Evolutionary conservation across 2,888 invertebrate genomes (phyloP).

Genomic region (Euzetes globulus): DNA sequence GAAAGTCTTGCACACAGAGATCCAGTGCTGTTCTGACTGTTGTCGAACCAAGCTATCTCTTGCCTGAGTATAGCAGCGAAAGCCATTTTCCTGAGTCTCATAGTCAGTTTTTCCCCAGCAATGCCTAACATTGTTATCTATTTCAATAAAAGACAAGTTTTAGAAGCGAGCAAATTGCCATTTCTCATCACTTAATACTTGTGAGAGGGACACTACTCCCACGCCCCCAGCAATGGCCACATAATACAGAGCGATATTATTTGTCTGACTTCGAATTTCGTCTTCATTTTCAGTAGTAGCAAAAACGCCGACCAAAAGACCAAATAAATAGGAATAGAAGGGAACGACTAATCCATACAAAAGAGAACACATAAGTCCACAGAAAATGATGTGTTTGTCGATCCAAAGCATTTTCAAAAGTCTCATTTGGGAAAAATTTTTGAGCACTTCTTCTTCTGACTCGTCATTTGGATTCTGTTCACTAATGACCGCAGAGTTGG

Average conservation of each 20-base stretch:
- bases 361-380: not conserved
- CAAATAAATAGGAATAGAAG: conserved; percentile 31
- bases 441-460: not conserved
- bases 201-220: not conserved
- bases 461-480: not conserved
- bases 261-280: too few relatives aligned
- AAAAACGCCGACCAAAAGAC: conserved; percentile 48
- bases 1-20: conserved; percentile 48
- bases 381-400: not conserved
- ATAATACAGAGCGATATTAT: conserved; percentile 43
- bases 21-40: conserved; percentile 47
- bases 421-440: not conserved
- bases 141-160: too few relatives aligned
- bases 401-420: conserved; percentile 24
- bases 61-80: conserved; percentile 49
- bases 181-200: not conserved
- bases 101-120: conserved; percentile 45
- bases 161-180: not conserved
- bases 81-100: conserved; percentile 46
- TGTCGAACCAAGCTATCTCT: conserved; percentile 50
- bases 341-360: conserved; percentile 27
- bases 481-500: not conserved
- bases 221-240: not conserved
- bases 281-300: conserved; percentile 46
- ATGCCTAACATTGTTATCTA: conserved; percentile 32